Base-by-base conservation (phyloP, 2,888 invertebrate genomes). In the Uropetala carovei region DNA sequence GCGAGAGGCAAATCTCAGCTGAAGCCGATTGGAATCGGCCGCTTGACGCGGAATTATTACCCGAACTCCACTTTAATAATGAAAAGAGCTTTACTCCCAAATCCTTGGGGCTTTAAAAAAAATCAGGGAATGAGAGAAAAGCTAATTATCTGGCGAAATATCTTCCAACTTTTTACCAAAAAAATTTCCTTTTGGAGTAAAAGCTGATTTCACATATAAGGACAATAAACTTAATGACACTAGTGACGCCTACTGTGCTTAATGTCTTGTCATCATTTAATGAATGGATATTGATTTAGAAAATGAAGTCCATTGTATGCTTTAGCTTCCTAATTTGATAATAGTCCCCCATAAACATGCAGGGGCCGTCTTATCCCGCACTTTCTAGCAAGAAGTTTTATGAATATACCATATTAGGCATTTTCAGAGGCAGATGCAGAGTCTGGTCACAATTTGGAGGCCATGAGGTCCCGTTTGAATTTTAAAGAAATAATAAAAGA, bases 121-220 rank as follows among this genome's bases (percentile, higher is more conserved):
- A 89, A 43, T 18, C 86, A 58, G 60, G 64, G 89, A 89, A 89
- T 89, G 89, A 89, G 64, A 64, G 43, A 89, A 89, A 89, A 89
- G 89, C 89, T 89, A 89, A 89, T 89, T 89, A 89, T 89, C 89
- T 43, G n/a, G n/a, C 89, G 89, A 89, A 89, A 89, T 89, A 89
- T 89, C 89, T 89, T 89, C 89, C 89, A 43, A 64, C 30, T 64
- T 64, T 68, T 89, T 43, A 30, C 43, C 14, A n/a, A 89, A 89
- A 89, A 43, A 68, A 43, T n/a, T 68, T 27, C 27, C 89, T n/a
- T 64, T 60, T 22, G 84, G 57, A 64, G 57, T n/a, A 57, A 82
- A 56, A 64, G 89, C 68, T 89, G 89, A 89, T 89, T 68, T 56
- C 64, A 64, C 64, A 58, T n/a, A 68, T n/a, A 68, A 89, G 89